Base-by-base conservation (phyloP, 1,140 invertebrate species). In the Caligus rogercresseyi region DNA sequence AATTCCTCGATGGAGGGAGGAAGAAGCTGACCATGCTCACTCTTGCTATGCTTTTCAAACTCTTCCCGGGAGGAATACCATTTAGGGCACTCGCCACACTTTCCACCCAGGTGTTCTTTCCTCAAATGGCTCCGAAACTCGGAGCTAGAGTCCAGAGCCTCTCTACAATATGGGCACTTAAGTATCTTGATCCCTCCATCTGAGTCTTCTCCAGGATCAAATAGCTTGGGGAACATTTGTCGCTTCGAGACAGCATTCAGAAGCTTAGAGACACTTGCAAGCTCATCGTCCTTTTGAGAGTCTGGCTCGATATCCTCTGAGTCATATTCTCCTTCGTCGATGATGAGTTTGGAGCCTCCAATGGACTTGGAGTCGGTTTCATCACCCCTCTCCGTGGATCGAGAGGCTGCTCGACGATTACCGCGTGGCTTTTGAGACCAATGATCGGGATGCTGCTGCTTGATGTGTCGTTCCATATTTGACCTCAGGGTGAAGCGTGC, bases 381-480 rank as follows among this genome's bases (percentile, higher is more conserved):
- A 25, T 16, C 23, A 4, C 15, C 25, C 3, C 25, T n/a, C 14
- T 58, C 61, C 11, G 52, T n/a, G 20, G 60, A 26, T 16, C 54
- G 26, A 26, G 56, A 63, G 1, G 52, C 23, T 16, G 64, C 62
- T 4, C 59, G 54, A 16, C 57, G 54, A 4, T 25, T 43, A 7
- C 67, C 68, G 25, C 67, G 63, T 14, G 65, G 64, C 82, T 85
- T 69, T 66, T 57, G 68, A 60, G 67, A 70, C 85, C 87, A 91
- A 66, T 80, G 82, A 56, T 89, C 84, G 0, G 89, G 89, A 76
- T 93, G 89, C 68, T 92, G 89, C 68, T 91, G 87, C 70, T 93
- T 93, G 0, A 92, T 85, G 65, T 94, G 89, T 0, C 89, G 75
- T 72, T 93, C 89, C 87, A 92, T 92, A 69, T 92, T 92, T 2